A percentile compares a stretch with the other conserved stretches of the same genome.
phyloP scores from a whole-genome alignment of 2,113 vertebrate species.

The Coracopsis vasa region DNA sequence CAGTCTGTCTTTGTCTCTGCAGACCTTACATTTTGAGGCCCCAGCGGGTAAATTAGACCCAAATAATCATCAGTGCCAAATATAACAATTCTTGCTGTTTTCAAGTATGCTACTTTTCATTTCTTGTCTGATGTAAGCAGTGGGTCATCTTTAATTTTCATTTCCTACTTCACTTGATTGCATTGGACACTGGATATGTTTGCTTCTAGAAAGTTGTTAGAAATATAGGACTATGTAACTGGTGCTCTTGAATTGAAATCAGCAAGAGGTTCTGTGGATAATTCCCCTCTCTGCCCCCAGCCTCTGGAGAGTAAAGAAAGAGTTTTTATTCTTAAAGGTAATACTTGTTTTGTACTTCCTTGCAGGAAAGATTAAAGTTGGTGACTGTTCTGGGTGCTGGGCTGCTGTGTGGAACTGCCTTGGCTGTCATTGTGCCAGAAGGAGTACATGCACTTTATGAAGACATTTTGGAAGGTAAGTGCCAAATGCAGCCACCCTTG shows the following conservation, averaged over 20 bases:
- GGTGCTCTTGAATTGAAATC: not conserved
- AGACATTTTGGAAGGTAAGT: constrained; percentile 91
- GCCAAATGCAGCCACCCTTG: not conserved
- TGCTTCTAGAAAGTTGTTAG: not conserved
- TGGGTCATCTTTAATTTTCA: not conserved
- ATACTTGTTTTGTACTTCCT: constrained; percentile 38
- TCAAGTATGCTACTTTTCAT: not conserved
- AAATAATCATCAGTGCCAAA: not conserved
- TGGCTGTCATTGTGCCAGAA: constrained; percentile 97
- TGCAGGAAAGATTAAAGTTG: constrained; percentile 92
- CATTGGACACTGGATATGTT: not conserved
- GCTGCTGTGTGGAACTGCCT: constrained; percentile 93
- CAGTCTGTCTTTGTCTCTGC: not conserved
- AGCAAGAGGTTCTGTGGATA: not conserved
- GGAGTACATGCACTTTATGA: constrained; percentile 98
- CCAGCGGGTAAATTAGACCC: not conserved
- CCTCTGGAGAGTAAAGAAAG: not conserved
- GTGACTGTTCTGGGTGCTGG: constrained; percentile 96
- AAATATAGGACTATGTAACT: not conserved
- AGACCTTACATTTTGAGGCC: not conserved
- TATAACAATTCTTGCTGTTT: not conserved
- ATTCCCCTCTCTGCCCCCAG: not conserved
- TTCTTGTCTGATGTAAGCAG: not conserved
- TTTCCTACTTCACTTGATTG: not conserved
- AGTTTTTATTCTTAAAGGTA: not conserved